Evolutionary conservation across 1,140 invertebrate species (phyloP).

Genomic region (Euura saliciscinereae): DNA sequence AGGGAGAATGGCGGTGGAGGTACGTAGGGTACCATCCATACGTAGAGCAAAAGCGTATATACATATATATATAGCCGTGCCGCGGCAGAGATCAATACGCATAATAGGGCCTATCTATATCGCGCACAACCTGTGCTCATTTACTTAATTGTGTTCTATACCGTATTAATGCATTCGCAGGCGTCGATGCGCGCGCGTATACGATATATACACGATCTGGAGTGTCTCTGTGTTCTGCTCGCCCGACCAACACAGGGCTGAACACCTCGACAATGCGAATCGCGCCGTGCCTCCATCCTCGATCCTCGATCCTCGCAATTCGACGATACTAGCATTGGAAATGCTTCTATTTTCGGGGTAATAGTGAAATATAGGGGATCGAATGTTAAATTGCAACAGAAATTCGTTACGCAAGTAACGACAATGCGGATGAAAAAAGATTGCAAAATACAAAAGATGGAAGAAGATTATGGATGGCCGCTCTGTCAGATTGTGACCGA

Average conservation of each 20-base stretch:
- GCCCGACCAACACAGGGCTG: not conserved
- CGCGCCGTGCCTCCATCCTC: not conserved
- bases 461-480: too few relatives aligned
- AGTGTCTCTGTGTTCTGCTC: not conserved
- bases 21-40: not conserved
- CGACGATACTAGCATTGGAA: too few relatives aligned
- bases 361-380: too few relatives aligned
- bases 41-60: not conserved
- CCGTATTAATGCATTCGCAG: constrained; percentile 29
- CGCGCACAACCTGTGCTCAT: constrained; percentile 58
- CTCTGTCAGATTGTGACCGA: too few relatives aligned
- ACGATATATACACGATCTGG: not conserved
- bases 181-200: not conserved
- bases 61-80: constrained; percentile 23
- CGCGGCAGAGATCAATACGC: constrained; percentile 59
- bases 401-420: too few relatives aligned
- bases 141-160: constrained; percentile 62
- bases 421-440: too few relatives aligned
- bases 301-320: not conserved
- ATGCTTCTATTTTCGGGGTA: too few relatives aligned
- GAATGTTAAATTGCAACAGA: too few relatives aligned
- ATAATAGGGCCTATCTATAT: constrained; percentile 60
- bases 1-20: not conserved
- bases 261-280: not conserved
- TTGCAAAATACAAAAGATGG: too few relatives aligned